phyloP scores from a whole-genome alignment of 2,797 vertebrate species.

The Prunella strophiata region DNA sequence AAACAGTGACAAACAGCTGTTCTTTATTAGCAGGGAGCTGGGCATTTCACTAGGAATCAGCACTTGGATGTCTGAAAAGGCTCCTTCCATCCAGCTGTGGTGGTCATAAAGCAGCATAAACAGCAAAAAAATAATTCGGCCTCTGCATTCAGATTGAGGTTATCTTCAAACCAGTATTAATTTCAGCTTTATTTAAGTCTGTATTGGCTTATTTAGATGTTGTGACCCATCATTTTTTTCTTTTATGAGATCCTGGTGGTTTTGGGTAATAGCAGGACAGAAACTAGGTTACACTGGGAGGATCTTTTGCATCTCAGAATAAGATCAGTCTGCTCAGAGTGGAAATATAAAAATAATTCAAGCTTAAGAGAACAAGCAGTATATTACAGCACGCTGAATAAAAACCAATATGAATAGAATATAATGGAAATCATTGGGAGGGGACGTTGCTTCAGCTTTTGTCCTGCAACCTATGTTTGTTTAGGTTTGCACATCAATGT shows the following conservation, averaged over 20 bases:
- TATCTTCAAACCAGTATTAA: background rate
- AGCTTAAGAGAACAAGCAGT: background rate
- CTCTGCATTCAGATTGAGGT: background rate
- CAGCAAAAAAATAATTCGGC: background rate
- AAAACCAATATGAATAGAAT: background rate
- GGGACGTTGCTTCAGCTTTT: background rate
- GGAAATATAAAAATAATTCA: background rate
- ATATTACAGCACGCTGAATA: background rate
- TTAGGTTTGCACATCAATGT: background rate
- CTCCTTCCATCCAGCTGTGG: background rate
- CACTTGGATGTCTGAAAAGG: background rate
- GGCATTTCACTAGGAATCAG: background rate
- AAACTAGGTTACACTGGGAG: constrained; percentile 36
- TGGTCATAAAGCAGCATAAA: background rate
- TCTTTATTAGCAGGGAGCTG: background rate
- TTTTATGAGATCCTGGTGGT: background rate
- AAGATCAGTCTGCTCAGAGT: background rate
- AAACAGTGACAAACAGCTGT: background rate
- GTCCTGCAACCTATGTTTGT: background rate
- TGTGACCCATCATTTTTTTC: background rate
- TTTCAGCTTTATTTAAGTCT: constrained; percentile 45
- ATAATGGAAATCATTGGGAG: background rate
- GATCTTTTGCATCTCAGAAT: background rate
- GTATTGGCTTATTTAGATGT: background rate
- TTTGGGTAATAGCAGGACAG: background rate